Percentiles rank a stretch among this genome's conserved stretches.
Conservation (phyloP, 2,797 vertebrate species). For the Enteromius argenteus region DNA sequence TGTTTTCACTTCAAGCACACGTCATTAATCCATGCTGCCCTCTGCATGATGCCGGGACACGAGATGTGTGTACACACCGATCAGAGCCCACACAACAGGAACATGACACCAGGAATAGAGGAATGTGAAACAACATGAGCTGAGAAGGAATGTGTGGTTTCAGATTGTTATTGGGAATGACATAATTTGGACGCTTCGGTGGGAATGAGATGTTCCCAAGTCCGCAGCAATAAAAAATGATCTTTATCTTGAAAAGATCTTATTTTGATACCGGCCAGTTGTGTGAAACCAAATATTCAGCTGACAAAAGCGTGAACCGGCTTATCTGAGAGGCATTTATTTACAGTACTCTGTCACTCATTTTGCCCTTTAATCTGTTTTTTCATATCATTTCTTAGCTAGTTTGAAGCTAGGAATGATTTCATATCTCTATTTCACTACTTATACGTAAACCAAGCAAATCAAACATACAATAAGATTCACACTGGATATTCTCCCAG, state of each 20-base stretch:
- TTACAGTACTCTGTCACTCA: background rate
- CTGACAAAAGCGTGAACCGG: background rate
- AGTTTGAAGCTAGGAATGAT: background rate
- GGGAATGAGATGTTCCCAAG: conserved; percentile 14
- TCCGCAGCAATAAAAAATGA: conserved; percentile 17
- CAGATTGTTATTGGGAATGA: conserved; percentile 28
- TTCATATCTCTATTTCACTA: background rate
- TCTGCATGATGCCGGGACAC: background rate
- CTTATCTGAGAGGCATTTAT: background rate
- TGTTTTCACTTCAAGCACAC: conserved; percentile 8
- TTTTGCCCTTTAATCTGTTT: background rate
- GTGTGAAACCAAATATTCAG: conserved; percentile 26
- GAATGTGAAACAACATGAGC: conserved; percentile 24
- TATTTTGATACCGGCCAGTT: conserved; percentile 37
- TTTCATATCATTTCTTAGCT: background rate
- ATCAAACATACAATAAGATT: conserved; percentile 6
- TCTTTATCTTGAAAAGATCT: conserved; percentile 42
- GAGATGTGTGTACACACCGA: background rate
- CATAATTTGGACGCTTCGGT: conserved; percentile 17
- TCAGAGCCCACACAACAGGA: background rate
- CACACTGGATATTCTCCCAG: conserved; percentile 7
- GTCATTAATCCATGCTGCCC: conserved; percentile 20
- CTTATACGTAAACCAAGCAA: background rate
- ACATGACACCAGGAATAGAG: conserved; percentile 26
- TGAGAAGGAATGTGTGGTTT: conserved; percentile 27